Evolutionary conservation across 2,888 invertebrate genomes (phyloP), one percentile per base, ranked within the genome.

Genomic region (Oligia strigilis): DNA sequence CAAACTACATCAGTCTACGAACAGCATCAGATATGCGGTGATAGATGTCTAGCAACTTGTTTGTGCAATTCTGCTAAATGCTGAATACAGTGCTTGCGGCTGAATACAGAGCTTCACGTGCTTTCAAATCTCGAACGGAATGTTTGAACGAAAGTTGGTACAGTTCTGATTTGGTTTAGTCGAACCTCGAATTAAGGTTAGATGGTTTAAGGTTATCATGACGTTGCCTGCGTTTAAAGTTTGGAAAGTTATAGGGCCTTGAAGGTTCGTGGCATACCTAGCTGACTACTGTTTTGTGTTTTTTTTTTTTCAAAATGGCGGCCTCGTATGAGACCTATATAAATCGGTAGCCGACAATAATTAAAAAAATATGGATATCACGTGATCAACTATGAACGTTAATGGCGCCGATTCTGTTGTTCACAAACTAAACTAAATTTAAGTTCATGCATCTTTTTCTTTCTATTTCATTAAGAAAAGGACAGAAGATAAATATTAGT

Each of bases 61-160:
- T 89, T 88, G 88, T 78, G 78, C 80, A 87, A 85, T 87, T 62
- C 62, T 78, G 80, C 81, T 83, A 79, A 89, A 89, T 83, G 81
- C 76, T 77, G 70, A 46, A 74, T 73, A 43, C 80, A 23, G 40
- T 75, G 84, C 87, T 72, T 79, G 43, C 19, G 65, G 29, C 29
- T 29, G 29, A 29, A 29, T 29, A 29, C 29, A 29, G 29, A 29
- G 65, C 40, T 36, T 71, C 66, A 55, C 72, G 58, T 67, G 84
- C 77, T 77, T 84, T 40, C 71, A 43, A 80, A 80, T 49, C 40
- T 62, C 40, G 40, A 36, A 60, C 13, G 67, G 71, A 84, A 80
- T 85, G 80, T 75, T 75, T 64, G 60, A 13, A 19, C 13, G 11
- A 75, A 84, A 72, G 73, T 73, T 82, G 3, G 58, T 49, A 58